Conservation (phyloP, 2,888 invertebrate species). For the Andrena camellia region DNA sequence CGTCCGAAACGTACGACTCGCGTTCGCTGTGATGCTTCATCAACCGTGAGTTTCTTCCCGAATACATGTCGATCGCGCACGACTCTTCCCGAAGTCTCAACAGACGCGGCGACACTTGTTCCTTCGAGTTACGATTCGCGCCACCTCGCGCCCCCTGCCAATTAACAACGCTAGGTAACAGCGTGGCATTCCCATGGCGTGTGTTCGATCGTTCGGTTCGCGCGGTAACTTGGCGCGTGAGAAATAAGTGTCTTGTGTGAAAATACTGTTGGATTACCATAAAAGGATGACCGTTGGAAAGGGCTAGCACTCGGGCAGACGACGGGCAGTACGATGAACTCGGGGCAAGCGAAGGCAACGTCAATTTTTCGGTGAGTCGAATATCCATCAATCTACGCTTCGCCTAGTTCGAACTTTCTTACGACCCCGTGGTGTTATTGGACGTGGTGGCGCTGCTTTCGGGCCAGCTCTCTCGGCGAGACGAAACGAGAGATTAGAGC, state of each 20-base stretch:
- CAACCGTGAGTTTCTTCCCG: constrained; percentile 19
- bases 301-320: neutral
- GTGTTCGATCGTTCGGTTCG: neutral
- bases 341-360: neutral
- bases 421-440: neutral
- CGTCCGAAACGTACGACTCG: constrained; percentile 36
- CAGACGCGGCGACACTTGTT: neutral
- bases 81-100: neutral
- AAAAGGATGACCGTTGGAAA: too few species aligned
- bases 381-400: too few species aligned
- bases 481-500: neutral
- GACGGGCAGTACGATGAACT: neutral
- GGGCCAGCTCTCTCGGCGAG: neutral
- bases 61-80: neutral
- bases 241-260: too few species aligned
- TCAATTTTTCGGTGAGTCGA: neutral
- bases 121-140: neutral
- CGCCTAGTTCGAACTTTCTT: too few species aligned
- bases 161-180: neutral
- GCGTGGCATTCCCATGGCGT: neutral
- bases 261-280: neutral
- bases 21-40: constrained; percentile 62
- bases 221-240: neutral
- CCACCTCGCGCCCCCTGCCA: neutral
- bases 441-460: neutral